Conservation (phyloP, 2,888 invertebrate species). For the Periphyllus acericola region DNA sequence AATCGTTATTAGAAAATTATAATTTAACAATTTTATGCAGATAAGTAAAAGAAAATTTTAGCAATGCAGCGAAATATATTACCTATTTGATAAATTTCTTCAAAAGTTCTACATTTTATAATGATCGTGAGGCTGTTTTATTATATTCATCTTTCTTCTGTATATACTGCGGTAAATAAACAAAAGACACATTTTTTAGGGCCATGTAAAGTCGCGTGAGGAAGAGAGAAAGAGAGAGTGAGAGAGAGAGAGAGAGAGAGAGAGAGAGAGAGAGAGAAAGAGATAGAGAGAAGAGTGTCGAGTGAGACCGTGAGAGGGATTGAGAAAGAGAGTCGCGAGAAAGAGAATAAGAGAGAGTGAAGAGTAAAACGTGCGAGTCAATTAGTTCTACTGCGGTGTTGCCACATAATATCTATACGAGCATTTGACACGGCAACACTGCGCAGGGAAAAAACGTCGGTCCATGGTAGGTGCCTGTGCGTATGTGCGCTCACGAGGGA, state of each 20-base stretch:
- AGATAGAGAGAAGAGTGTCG: neutral
- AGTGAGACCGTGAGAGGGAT: neutral
- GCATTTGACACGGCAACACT: constrained; percentile 54
- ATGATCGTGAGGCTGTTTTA: neutral
- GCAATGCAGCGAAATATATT: no score
- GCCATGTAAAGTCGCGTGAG: neutral
- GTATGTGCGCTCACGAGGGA: constrained; percentile 51
- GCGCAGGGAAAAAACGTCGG: constrained; percentile 39
- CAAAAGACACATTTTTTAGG: constrained; percentile 46
- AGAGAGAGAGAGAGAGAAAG: constrained; percentile 4
- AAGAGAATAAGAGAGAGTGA: constrained; percentile 11
- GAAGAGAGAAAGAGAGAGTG: neutral
- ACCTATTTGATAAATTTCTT: neutral
- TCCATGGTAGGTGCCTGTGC: constrained; percentile 19
- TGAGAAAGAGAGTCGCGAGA: neutral
- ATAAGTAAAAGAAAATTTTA: no score
- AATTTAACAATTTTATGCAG: no score
- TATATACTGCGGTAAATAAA: constrained; percentile 28
- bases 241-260: neutral
- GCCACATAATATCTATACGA: constrained; percentile 38
- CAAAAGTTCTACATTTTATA: constrained; percentile 18
- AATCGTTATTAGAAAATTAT: no score
- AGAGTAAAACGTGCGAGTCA: constrained; percentile 46
- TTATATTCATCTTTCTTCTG: neutral
- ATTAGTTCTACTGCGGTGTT: constrained; percentile 59